Conservation (phyloP, 2,797 vertebrate species). For the Neosilurus mollespiculum region DNA sequence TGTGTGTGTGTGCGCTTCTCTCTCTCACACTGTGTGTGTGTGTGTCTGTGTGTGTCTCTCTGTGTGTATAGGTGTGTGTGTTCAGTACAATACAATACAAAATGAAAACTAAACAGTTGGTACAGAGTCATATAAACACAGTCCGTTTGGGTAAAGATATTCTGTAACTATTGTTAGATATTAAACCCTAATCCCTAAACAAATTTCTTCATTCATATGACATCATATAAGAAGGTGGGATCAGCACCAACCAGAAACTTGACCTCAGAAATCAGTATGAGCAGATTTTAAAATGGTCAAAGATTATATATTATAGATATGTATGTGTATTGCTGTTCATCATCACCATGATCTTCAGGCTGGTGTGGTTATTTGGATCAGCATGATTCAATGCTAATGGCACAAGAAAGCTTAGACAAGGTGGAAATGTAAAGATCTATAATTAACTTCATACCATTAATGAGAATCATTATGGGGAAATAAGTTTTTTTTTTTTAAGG, state of each 20-base stretch:
- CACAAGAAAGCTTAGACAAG: neutral
- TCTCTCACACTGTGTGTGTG: neutral
- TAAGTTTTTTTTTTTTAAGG: no score
- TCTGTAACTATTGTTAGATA: neutral
- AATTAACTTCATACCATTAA: neutral
- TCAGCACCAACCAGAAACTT: neutral
- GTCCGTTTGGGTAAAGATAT: neutral
- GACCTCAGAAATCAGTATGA: no score
- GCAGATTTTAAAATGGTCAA: neutral
- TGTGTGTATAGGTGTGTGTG: neutral
- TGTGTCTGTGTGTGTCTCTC: neutral
- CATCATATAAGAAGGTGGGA: neutral
- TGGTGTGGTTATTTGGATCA: neutral
- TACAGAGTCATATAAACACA: neutral
- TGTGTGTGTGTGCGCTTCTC: neutral
- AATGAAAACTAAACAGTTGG: no score
- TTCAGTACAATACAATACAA: no score
- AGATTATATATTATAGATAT: neutral
- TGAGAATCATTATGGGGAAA: neutral
- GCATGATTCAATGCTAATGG: neutral
- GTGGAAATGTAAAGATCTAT: neutral
- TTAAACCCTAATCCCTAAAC: neutral
- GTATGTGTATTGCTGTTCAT: neutral
- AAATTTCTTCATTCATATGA: neutral
- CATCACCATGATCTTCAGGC: neutral